Evolutionary conservation across 2,797 vertebrate genomes (phyloP).

Genomic region (Syncerus caffer): DNA sequence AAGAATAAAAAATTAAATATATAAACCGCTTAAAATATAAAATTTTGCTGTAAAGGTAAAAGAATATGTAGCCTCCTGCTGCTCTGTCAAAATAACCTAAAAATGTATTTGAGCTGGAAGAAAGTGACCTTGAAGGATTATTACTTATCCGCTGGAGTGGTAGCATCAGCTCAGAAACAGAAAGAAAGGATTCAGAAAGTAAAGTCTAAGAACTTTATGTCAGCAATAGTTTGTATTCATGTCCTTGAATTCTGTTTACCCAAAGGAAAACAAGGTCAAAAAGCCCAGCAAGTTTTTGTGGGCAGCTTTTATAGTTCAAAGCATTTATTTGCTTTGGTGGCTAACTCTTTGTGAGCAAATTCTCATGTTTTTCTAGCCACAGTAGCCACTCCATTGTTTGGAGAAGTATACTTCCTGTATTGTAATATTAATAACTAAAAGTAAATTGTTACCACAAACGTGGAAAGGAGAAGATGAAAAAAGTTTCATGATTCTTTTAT

Average conservation of each 20-base stretch:
- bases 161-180: neutral
- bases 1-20: constrained; percentile 3
- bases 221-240: constrained; percentile 19
- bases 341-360: constrained; percentile 60
- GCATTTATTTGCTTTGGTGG: constrained; percentile 54
- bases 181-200: neutral
- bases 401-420: constrained; percentile 26
- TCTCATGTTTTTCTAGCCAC: constrained; percentile 56
- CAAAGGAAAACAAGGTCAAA: constrained; percentile 49
- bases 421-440: constrained; percentile 61
- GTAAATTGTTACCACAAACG: constrained; percentile 43
- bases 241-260: constrained; percentile 50
- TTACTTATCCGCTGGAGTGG: neutral
- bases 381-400: constrained; percentile 41
- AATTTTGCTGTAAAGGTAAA: neutral
- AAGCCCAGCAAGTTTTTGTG: constrained; percentile 56
- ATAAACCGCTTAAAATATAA: neutral
- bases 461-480: constrained; percentile 26
- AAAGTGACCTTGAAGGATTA: neutral
- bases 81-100: neutral
- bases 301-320: constrained; percentile 45
- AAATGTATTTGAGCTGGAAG: neutral
- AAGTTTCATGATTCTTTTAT: constrained; percentile 47
- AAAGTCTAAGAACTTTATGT: neutral
- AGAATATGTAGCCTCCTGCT: neutral